A percentile compares a stretch with the other conserved stretches of the same genome.
Conservation (phyloP, 2,888 invertebrate genomes). For the Quadroppia sp. region DNA sequence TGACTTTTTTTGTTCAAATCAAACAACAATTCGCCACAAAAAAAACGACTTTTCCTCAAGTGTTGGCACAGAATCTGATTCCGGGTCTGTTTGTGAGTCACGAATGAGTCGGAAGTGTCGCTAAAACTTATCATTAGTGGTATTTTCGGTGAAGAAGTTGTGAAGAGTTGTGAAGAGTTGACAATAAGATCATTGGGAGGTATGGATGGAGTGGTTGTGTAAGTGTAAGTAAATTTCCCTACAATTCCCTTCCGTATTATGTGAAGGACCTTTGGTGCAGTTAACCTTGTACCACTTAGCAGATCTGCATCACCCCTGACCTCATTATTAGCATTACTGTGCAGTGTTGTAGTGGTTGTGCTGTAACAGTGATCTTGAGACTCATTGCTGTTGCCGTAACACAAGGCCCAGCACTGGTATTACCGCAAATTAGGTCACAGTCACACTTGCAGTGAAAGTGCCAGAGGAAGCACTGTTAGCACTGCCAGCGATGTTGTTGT, state of each 20-base stretch:
- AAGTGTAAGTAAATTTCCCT: slow-evolving; percentile 36
- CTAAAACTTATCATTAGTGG: neutral
- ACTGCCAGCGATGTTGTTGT: slow-evolving; percentile 30
- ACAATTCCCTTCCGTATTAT: slow-evolving; percentile 41
- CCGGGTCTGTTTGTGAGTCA: no score
- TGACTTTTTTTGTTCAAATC: neutral
- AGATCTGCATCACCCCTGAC: slow-evolving; percentile 40
- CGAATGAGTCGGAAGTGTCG: neutral
- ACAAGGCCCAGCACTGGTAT: slow-evolving; percentile 34
- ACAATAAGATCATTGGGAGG: neutral
- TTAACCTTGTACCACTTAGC: slow-evolving; percentile 41
- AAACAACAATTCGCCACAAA: no score
- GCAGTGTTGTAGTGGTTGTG: no score
- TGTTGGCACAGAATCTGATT: no score
- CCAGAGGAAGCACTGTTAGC: slow-evolving; percentile 34
- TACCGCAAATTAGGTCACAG: slow-evolving; percentile 37
- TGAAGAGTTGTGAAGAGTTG: neutral
- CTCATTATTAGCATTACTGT: slow-evolving; percentile 31
- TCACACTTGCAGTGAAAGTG: slow-evolving; percentile 37
- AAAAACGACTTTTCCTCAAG: no score
- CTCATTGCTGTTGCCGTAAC: slow-evolving; percentile 37
- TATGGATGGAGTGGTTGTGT: slow-evolving; percentile 8
- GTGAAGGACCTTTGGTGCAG: slow-evolving; percentile 41
- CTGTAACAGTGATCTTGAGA: slow-evolving; percentile 37
- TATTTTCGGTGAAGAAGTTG: neutral